Evolutionary conservation across 1,140 invertebrate species (phyloP).

Genomic region (Dendroctonus valens): DNA sequence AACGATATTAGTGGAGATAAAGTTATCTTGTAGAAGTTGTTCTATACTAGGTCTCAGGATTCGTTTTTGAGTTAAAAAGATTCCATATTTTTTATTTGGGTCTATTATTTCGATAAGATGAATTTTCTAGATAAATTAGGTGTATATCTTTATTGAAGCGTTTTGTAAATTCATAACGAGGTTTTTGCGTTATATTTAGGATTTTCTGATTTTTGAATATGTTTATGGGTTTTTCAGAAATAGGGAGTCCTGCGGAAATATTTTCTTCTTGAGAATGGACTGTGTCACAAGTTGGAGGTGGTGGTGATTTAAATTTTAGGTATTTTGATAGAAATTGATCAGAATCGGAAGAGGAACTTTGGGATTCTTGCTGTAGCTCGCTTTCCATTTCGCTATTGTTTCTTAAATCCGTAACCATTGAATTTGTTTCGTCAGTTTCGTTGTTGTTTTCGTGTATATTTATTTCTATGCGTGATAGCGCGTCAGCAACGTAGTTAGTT

Average conservation of each 20-base stretch:
- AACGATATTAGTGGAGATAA: not conserved
- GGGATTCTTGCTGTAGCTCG: not conserved
- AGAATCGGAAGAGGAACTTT: not conserved
- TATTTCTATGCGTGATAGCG: constrained; percentile 2
- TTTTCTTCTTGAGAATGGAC: constrained; percentile 1
- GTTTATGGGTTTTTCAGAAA: constrained; percentile 11
- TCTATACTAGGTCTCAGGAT: not conserved
- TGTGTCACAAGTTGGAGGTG: not conserved
- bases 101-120: not conserved
- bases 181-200: not conserved
- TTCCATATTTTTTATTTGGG: not conserved
- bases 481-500: not conserved
- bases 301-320: not conserved
- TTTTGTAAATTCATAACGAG: constrained; percentile 4
- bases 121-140: not conserved
- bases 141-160: constrained; percentile 9
- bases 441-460: not conserved
- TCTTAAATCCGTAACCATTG: not conserved
- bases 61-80: not conserved
- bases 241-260: not conserved
- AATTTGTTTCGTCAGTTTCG: not conserved
- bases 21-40: not conserved
- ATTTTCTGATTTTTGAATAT: constrained; percentile 1
- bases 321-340: not conserved
- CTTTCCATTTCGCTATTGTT: not conserved